Percentiles rank a stretch among this genome's conserved stretches.
Evolutionary conservation across 53 echinoderm and acorn worm species (phyloP).

Genomic region (Henricia sp.): DNA sequence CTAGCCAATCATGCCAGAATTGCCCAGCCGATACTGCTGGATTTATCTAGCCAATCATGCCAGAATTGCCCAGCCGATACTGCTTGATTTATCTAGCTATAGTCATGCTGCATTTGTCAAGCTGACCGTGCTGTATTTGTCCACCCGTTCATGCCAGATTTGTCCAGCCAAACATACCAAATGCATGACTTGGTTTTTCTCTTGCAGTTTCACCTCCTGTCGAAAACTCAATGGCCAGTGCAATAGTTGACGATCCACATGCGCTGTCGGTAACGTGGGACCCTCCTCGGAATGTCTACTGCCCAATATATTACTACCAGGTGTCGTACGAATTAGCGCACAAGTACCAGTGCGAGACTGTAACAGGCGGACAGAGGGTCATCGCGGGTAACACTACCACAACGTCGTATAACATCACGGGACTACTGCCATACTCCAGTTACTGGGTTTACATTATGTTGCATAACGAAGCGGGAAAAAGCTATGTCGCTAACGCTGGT

Average conservation of each 20-base stretch:
- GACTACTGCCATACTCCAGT: not conserved
- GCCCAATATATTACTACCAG: constrained; percentile 23
- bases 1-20: too few relatives aligned
- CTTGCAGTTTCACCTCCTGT: not conserved
- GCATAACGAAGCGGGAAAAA: not conserved
- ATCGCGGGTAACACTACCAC: constrained; percentile 3
- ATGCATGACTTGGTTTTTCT: too few relatives aligned
- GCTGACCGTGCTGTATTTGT: too few relatives aligned
- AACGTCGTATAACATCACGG: not conserved
- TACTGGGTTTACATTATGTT: not conserved
- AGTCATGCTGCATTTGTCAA: too few relatives aligned
- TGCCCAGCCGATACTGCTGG: too few relatives aligned
- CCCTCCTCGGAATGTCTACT: not conserved
- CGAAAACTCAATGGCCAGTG: not conserved
- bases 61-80: too few relatives aligned
- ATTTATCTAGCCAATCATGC: too few relatives aligned
- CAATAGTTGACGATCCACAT: not conserved
- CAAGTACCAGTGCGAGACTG: constrained; percentile 1
- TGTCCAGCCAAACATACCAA: too few relatives aligned
- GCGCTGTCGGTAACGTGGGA: constrained; percentile 14
- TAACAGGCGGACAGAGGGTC: not conserved
- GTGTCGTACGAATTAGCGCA: not conserved
- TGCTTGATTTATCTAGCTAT: too few relatives aligned
- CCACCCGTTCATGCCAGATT: too few relatives aligned
- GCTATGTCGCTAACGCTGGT: not conserved